phyloP scores from a whole-genome alignment of 1,140 invertebrate genomes.

The Bombus fervidus region DNA sequence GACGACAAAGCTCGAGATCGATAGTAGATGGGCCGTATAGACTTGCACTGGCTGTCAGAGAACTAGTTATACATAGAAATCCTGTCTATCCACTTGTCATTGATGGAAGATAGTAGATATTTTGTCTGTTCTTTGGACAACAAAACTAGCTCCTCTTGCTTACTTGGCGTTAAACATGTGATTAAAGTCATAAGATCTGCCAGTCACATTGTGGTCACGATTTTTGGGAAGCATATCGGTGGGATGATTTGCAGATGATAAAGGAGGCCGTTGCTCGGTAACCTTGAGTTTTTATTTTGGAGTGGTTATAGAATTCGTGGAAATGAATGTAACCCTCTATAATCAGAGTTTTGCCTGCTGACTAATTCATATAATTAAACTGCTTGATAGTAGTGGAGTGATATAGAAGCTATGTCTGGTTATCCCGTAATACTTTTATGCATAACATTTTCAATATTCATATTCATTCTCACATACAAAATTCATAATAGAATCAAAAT shows the following conservation, averaged over 20 bases:
- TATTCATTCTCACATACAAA: no score
- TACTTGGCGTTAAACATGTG: not conserved
- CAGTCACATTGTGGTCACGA: no score
- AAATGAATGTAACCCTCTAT: not conserved
- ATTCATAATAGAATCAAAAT: not conserved
- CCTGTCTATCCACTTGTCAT: not conserved
- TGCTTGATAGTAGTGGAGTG: not conserved
- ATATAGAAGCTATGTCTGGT: not conserved
- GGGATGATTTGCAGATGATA: not conserved
- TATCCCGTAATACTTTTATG: not conserved
- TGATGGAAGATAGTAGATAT: not conserved
- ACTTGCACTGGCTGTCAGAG: not conserved
- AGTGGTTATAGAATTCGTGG: not conserved
- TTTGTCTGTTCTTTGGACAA: not conserved
- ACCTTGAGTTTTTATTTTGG: not conserved
- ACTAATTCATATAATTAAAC: not conserved
- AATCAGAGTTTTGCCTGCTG: not conserved
- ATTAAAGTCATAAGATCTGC: not conserved
- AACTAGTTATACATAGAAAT: slow-evolving; percentile 13
- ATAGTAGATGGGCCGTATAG: slow-evolving; percentile 4
- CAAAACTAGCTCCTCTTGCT: not conserved
- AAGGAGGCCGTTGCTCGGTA: not conserved
- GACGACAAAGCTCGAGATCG: slow-evolving; percentile 48
- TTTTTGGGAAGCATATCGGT: not conserved
- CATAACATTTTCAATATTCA: no score